Evolutionary conservation across 2,113 vertebrate genomes (phyloP).

Genomic region (Rhinogobius similis): DNA sequence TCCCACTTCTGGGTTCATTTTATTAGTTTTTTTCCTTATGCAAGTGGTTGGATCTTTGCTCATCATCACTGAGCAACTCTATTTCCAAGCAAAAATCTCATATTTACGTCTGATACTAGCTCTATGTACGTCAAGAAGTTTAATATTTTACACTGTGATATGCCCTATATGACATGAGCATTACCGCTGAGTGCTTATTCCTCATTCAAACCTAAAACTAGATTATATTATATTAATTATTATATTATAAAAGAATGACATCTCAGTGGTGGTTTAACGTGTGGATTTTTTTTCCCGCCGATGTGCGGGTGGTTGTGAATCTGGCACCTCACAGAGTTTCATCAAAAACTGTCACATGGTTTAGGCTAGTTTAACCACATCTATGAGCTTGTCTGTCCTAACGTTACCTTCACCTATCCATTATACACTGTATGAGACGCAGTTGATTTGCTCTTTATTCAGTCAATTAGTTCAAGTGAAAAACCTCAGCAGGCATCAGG

Average conservation of each 20-base stretch:
- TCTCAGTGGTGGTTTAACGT: slow-evolving; percentile 9
- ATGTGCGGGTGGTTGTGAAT: slow-evolving; percentile 20
- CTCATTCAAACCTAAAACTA: not conserved
- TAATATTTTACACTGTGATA: not conserved
- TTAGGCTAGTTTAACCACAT: slow-evolving; percentile 32
- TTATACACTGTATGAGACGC: not conserved
- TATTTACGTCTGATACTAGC: not conserved
- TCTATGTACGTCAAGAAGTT: not conserved
- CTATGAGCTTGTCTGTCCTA: slow-evolving; percentile 13
- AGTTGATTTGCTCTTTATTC: slow-evolving; percentile 32
- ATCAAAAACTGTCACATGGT: slow-evolving; percentile 50
- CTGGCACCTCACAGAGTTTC: slow-evolving; percentile 46
- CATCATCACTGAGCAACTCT: not conserved
- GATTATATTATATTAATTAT: slow-evolving; percentile 26
- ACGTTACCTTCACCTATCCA: no score
- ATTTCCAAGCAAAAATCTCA: not conserved
- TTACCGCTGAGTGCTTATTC: not conserved
- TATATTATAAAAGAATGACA: not conserved
- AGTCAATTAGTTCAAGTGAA: slow-evolving; percentile 36
- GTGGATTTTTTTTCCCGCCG: slow-evolving; percentile 6
- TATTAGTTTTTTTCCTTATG: slow-evolving; percentile 8
- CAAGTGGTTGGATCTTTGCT: not conserved
- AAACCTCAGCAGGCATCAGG: not conserved
- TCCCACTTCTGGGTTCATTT: not conserved
- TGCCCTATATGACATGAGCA: not conserved